Percentiles rank a stretch among this genome's conserved stretches.
phyloP scores from a whole-genome alignment of 2,888 invertebrate species.

The Xanthorhoe spadicearia region DNA sequence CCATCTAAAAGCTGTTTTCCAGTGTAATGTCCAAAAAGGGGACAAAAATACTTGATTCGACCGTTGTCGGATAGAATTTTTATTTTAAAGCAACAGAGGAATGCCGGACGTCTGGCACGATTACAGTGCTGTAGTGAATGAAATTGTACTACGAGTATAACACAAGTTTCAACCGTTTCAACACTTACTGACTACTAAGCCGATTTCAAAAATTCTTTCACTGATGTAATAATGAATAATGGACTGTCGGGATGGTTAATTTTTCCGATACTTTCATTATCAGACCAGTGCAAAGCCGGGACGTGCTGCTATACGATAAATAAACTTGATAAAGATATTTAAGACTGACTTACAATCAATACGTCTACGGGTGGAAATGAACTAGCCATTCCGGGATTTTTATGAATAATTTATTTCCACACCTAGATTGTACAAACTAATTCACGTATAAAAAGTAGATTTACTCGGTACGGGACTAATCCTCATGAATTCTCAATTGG shows the following conservation, averaged over 20 bases:
- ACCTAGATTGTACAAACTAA: conserved; percentile 51
- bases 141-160: conserved; percentile 51
- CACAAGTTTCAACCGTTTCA: not conserved
- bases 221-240: too few species aligned
- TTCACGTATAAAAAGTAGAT: conserved; percentile 52
- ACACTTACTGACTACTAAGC: not conserved
- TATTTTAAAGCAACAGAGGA: conserved; percentile 46
- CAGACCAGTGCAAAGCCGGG: too few species aligned
- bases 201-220: too few species aligned
- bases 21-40: conserved; percentile 39
- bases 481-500: conserved; percentile 59
- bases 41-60: conserved; percentile 47
- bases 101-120: conserved; percentile 49
- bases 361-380: conserved; percentile 20
- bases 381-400: conserved; percentile 13
- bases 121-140: conserved; percentile 50
- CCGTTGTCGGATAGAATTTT: conserved; percentile 47
- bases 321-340: too few species aligned
- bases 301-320: too few species aligned
- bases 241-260: too few species aligned
- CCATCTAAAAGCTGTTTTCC: conserved; percentile 36
- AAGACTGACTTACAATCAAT: not conserved
- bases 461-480: conserved; percentile 51
- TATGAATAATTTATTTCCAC: conserved; percentile 53
- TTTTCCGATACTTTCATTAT: too few species aligned